These are phyloP conservation scores for Stenurella melanura DNA, from an alignment of 2,888 invertebrate genomes.

Conservation along the genomic window DNA sequence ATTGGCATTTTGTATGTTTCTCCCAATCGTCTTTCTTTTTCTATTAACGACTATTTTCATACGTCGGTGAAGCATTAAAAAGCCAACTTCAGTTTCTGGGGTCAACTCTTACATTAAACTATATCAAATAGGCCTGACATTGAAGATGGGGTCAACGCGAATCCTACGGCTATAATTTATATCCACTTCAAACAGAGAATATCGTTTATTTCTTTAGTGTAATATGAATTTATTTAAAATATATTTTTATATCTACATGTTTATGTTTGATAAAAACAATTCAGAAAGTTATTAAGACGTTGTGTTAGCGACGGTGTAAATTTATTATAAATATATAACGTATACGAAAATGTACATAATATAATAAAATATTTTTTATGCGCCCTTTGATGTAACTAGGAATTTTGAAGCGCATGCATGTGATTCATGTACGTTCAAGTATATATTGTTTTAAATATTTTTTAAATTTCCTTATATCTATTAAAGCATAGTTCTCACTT, in stretches of 20 bases:
- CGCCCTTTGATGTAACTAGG: not conserved
- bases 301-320: conserved; percentile 33
- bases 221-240: conserved; percentile 45
- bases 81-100: no score
- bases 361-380: not conserved
- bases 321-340: conserved; percentile 5
- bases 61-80: no score
- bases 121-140: no score
- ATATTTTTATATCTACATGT: conserved; percentile 46
- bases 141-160: not conserved
- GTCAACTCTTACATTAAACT: no score
- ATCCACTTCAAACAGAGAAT: conserved; percentile 10
- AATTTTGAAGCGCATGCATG: not conserved
- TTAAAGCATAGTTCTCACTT: conserved; percentile 26
- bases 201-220: conserved; percentile 16
- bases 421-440: not conserved
- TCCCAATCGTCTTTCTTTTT: no score
- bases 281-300: conserved; percentile 19
- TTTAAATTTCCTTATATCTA: conserved; percentile 10
- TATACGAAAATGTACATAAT: not conserved
- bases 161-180: conserved; percentile 4
- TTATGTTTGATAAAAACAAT: conserved; percentile 42
- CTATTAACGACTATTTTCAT: no score
- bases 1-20: no score
- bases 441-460: not conserved